Percentiles rank a stretch among this genome's conserved stretches.
phyloP scores from a whole-genome alignment of 2,888 invertebrate genomes.

The Mechanitis messenoides region DNA sequence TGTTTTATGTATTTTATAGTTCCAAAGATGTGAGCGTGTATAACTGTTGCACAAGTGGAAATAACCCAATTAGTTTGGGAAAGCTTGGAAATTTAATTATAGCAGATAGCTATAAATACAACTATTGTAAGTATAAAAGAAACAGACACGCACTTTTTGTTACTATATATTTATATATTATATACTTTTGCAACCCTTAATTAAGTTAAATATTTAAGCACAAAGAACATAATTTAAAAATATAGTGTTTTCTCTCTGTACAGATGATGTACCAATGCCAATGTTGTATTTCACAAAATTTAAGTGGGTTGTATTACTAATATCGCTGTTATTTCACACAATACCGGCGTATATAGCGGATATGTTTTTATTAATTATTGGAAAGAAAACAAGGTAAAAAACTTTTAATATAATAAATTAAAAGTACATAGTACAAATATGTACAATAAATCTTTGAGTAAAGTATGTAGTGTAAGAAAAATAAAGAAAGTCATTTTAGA shows the following conservation, averaged over 20 bases:
- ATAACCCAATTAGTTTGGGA: constrained; percentile 39
- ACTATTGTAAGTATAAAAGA: constrained; percentile 35
- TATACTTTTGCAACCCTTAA: too few relatives aligned
- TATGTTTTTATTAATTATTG: constrained; percentile 31
- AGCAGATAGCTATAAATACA: constrained; percentile 33
- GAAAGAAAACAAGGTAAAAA: constrained; percentile 36
- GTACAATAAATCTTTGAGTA: too few relatives aligned
- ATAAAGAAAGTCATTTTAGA: too few relatives aligned
- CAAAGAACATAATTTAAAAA: too few relatives aligned
- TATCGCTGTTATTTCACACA: constrained; percentile 36
- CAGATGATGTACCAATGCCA: constrained; percentile 39
- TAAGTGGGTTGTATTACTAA: constrained; percentile 30
- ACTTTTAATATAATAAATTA: too few relatives aligned
- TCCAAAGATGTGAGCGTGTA: constrained; percentile 38
- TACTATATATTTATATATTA: too few relatives aligned
- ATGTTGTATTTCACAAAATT: constrained; percentile 32
- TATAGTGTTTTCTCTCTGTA: constrained; percentile 18
- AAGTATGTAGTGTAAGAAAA: too few relatives aligned
- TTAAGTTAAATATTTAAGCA: too few relatives aligned
- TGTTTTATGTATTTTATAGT: constrained; percentile 30
- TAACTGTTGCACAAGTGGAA: constrained; percentile 40
- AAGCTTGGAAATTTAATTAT: constrained; percentile 22
- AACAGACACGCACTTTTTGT: too few relatives aligned
- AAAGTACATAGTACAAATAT: too few relatives aligned
- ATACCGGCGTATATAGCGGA: constrained; percentile 42